A percentile compares a stretch with the other conserved stretches of the same genome.
phyloP scores from a whole-genome alignment of 2,888 invertebrate species.

The Athrips mouffetella region DNA sequence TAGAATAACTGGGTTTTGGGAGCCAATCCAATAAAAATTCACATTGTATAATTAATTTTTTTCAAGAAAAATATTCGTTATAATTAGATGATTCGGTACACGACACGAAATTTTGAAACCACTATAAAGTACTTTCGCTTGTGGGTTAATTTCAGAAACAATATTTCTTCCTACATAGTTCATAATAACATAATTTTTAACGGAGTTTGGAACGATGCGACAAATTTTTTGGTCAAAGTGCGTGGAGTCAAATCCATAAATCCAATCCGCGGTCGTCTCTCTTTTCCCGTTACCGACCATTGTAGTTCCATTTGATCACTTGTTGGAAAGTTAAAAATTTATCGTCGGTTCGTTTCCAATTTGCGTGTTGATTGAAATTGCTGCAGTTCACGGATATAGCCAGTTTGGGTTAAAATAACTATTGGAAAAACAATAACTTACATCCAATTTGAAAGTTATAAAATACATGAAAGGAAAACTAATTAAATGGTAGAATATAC shows the following conservation, averaged over 20 bases:
- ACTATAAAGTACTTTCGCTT: too few species aligned
- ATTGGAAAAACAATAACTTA: neutral
- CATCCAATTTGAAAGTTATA: neutral
- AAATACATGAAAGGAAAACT: neutral
- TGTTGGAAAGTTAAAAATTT: conserved; percentile 71
- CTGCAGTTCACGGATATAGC: conserved; percentile 26
- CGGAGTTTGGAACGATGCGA: neutral
- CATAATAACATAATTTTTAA: conserved; percentile 3
- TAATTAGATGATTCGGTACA: too few species aligned
- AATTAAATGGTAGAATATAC: conserved; percentile 4
- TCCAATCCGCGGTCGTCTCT: conserved; percentile 64
- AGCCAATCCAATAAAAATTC: too few species aligned
- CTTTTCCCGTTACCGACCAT: conserved; percentile 59
- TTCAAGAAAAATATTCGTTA: too few species aligned
- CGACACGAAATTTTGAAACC: too few species aligned
- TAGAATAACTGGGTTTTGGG: too few species aligned
- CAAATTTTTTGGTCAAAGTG: conserved; percentile 44
- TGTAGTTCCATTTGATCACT: conserved; percentile 71
- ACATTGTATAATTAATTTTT: too few species aligned
- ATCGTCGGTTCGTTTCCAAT: conserved; percentile 64
- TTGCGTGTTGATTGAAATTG: conserved; percentile 49
- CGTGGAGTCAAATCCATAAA: conserved; percentile 60
- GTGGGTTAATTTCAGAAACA: too few species aligned
- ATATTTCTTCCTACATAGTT: neutral
- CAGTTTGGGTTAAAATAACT: conserved; percentile 15